Evolutionary conservation across 1,140 invertebrate species (phyloP), one percentile per base, ranked within the genome.

Genomic region (Euura saliciscinereae): DNA sequence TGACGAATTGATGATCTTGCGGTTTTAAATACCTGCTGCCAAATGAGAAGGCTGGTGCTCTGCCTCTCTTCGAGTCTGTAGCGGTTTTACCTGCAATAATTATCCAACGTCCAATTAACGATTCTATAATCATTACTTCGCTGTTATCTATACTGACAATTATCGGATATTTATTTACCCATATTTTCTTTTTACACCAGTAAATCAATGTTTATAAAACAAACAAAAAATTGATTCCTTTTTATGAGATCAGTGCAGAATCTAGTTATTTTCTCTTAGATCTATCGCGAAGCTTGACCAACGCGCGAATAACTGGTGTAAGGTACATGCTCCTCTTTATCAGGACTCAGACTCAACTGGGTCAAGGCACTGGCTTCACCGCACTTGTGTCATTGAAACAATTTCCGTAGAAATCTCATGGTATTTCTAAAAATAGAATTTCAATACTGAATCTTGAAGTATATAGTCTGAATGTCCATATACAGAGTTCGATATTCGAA

Each of bases 41-140:
- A 84, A 95, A 95, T 64, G 92, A 93, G 80, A 94, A 95, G 1
- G 94, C 93, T 43, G 94, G 94, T 2, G 94, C 93, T 65, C 93
- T 89, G 43, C 90, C 89, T 79, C 90, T 92, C 78, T 93, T 93
- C 0, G 94, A 95, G 83, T 95, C 93, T 45, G 89, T 89, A 42
- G 92, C 90, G 76, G 90, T 92, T 88, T 92, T 93, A 75, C 94
- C 94, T 95, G 80, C 1, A 82, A 84, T 28, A 28, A 28, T 28
- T 28, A 28, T 28, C 28, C 28, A 28, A 28, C 28, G 74, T 72
- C 70, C 77, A 74, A 45, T 70, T 70, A 46, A 72, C 69, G 28
- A 28, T 28, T 28, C 28, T 28, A 28, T 28, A 28, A 28, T 28
- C 28, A 28, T 28, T 28, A 28, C 28, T 28, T 28, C 28, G 28